A percentile compares a stretch with the other conserved stretches of the same genome.
Conservation (phyloP, 2,113 vertebrate species). For the Tautogolabrus adspersus region DNA sequence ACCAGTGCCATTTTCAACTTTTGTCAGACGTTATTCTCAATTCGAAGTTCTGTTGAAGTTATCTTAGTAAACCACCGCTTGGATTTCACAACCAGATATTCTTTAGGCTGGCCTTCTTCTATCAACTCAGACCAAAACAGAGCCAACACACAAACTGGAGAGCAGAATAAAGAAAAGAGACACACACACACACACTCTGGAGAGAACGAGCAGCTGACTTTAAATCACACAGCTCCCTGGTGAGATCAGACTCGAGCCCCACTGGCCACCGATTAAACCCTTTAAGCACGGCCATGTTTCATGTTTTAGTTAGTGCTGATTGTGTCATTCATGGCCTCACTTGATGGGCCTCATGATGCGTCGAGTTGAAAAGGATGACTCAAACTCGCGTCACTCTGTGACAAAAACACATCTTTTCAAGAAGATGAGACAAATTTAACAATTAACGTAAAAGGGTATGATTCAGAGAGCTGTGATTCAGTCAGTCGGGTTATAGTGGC, state of each 20-base stretch:
- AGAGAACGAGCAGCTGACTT: constrained; percentile 19
- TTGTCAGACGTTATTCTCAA: too few species aligned
- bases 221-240: constrained; percentile 20
- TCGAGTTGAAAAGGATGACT: constrained; percentile 20
- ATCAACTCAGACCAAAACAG: too few species aligned
- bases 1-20: too few species aligned
- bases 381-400: constrained; percentile 1
- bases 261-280: constrained; percentile 30
- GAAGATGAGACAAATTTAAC: constrained; percentile 10
- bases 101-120: too few species aligned
- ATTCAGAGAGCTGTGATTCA: constrained; percentile 31
- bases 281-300: constrained; percentile 25
- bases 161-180: too few species aligned
- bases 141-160: not conserved
- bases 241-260: constrained; percentile 52
- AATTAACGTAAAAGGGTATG: constrained; percentile 18
- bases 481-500: not conserved
- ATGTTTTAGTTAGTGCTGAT: constrained; percentile 15
- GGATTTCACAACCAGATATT: too few species aligned
- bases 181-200: too few species aligned
- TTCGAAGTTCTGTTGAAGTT: too few species aligned
- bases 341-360: not conserved
- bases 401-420: constrained; percentile 2
- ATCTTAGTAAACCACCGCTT: too few species aligned
- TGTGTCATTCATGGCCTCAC: constrained; percentile 1